Percentiles rank a stretch among this genome's conserved stretches.
phyloP scores from a whole-genome alignment of 2,888 invertebrate genomes.

The Orthosia incerta region DNA sequence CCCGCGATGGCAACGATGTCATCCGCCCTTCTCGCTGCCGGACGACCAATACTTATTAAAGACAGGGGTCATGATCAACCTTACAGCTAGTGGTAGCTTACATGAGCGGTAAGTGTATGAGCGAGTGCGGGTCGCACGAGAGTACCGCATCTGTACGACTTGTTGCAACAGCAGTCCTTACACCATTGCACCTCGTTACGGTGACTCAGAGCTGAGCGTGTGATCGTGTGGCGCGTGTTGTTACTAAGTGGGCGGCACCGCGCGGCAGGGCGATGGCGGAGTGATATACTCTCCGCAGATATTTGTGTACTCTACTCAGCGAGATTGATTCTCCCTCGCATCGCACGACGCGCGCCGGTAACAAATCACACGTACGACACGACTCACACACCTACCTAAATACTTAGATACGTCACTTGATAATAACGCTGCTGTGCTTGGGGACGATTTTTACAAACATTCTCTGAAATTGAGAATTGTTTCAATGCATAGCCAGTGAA shows the following conservation, averaged over 20 bases:
- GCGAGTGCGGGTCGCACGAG: too few species aligned
- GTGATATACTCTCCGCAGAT: not conserved
- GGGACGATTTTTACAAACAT: not conserved
- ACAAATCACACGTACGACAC: not conserved
- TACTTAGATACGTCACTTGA: too few species aligned
- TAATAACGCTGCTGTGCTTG: too few species aligned
- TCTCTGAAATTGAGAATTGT: not conserved
- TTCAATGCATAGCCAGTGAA: too few species aligned
- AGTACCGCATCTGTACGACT: too few species aligned
- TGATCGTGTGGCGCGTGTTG: not conserved
- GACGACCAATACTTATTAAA: too few species aligned
- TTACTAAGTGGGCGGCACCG: not conserved
- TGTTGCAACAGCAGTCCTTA: too few species aligned
- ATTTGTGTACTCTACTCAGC: slow-evolving; percentile 15
- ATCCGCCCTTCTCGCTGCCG: too few species aligned
- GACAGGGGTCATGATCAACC: too few species aligned
- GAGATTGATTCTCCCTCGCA: slow-evolving; percentile 14
- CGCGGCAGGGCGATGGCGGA: not conserved
- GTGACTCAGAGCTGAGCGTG: not conserved
- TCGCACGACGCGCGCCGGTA: not conserved
- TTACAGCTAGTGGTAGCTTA: too few species aligned
- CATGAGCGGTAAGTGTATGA: too few species aligned
- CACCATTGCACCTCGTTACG: not conserved
- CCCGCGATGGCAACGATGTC: too few species aligned
- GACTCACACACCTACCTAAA: not conserved